Evolutionary conservation across 2,113 vertebrate genomes (phyloP).

Genomic region (Daubentonia madagascariensis): DNA sequence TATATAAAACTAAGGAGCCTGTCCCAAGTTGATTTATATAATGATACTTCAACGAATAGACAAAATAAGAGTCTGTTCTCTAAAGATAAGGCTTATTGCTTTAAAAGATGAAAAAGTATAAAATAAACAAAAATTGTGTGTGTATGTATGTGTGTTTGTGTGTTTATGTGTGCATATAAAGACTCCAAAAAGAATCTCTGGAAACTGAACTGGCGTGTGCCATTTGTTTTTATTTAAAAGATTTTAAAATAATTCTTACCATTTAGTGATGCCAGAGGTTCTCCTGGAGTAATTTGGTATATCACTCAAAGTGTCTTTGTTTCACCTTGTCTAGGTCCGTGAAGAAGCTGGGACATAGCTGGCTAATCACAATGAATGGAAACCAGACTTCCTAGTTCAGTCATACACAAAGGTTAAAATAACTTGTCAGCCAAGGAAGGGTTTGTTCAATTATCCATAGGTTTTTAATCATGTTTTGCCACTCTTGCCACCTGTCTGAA

Average conservation of each 20-base stretch:
- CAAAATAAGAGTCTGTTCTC: not conserved
- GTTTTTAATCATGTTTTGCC: not conserved
- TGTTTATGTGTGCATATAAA: not conserved
- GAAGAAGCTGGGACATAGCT: not conserved
- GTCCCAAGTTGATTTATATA: not conserved
- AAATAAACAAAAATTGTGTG: not conserved
- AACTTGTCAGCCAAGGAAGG: not conserved
- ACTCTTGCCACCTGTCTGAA: not conserved
- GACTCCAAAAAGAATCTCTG: not conserved
- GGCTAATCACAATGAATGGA: not conserved
- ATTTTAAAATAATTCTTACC: not conserved
- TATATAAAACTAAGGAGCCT: not conserved
- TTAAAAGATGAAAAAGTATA: not conserved
- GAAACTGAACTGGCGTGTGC: not conserved
- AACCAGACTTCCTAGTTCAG: not conserved
- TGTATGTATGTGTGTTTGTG: not conserved
- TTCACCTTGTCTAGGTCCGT: not conserved
- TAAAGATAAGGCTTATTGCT: not conserved
- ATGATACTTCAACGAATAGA: not conserved
- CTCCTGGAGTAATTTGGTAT: not conserved
- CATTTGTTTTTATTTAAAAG: not conserved
- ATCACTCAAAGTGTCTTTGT: not conserved
- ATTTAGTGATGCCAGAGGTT: not conserved
- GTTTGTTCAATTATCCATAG: not conserved
- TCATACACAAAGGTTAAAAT: not conserved